Percentiles rank a stretch among this genome's conserved stretches.
Conservation (phyloP, 1,140 invertebrate genomes). For the Uloborus diversus region DNA sequence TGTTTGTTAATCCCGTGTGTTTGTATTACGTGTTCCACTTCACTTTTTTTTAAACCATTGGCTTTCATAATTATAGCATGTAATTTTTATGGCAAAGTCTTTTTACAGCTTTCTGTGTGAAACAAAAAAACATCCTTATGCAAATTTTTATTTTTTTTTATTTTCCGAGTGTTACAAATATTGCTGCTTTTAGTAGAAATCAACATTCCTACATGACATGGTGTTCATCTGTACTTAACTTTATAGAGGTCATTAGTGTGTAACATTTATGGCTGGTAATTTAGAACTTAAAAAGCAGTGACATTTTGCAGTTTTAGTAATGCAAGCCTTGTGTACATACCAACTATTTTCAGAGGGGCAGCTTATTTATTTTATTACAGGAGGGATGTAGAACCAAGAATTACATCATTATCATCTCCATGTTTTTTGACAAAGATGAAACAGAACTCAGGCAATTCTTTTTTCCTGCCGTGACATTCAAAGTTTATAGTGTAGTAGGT, state of each 20-base stretch:
- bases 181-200: slow-evolving; percentile 53
- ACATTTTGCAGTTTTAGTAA: slow-evolving; percentile 56
- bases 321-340: slow-evolving; percentile 57
- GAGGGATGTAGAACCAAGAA: slow-evolving; percentile 55
- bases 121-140: neutral
- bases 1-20: slow-evolving; percentile 32
- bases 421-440: slow-evolving; percentile 15
- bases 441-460: slow-evolving; percentile 49
- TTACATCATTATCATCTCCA: slow-evolving; percentile 55
- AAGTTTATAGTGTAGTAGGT: slow-evolving; percentile 41
- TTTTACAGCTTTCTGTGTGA: neutral
- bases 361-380: slow-evolving; percentile 58
- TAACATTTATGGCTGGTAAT: slow-evolving; percentile 55
- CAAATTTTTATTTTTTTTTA: neutral
- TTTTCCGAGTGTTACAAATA: neutral
- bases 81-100: neutral
- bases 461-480: slow-evolving; percentile 47
- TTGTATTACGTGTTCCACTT: slow-evolving; percentile 1
- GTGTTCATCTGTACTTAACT: slow-evolving; percentile 57
- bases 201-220: slow-evolving; percentile 56
- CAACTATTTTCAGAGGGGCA: slow-evolving; percentile 57
- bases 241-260: slow-evolving; percentile 51
- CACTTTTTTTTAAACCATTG: slow-evolving; percentile 24
- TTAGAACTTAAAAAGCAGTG: slow-evolving; percentile 52
- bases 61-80: slow-evolving; percentile 33